These are phyloP conservation scores for Sandelia bainsii DNA, from an alignment of 2,797 vertebrate genomes.

Conservation along the genomic window DNA sequence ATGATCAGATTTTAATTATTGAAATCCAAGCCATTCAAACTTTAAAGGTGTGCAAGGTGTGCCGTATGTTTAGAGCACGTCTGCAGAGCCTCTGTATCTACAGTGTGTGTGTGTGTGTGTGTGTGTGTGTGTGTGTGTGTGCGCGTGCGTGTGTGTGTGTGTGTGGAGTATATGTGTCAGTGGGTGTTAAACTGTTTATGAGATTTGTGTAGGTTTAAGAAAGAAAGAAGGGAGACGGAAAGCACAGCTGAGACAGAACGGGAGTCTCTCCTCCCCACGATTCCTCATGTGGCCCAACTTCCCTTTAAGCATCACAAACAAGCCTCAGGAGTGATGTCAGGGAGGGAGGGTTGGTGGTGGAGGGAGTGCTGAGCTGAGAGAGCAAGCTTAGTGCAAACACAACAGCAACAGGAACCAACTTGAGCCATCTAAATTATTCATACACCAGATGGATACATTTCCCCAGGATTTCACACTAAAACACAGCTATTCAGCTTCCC, in stretches of 20 bases:
- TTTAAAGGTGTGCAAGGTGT: conserved; percentile 43
- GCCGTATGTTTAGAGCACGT: conserved; percentile 26
- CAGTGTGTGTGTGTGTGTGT: conserved; percentile 5
- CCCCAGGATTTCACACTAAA: conserved; percentile 90
- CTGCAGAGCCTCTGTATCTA: conserved; percentile 5
- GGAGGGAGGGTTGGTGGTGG: conserved; percentile 84
- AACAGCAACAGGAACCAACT: conserved; percentile 99
- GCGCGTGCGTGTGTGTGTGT: conserved; percentile 17
- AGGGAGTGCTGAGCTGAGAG: conserved; percentile 68
- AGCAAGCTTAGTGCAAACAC: conserved; percentile 88
- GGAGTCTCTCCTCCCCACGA: conserved; percentile 73
- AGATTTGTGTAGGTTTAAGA: conserved; percentile 51
- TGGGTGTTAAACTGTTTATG: conserved; percentile 63
- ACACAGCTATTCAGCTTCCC: conserved; percentile 73
- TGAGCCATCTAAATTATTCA: conserved; percentile 99
- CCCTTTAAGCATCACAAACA: conserved; percentile 88
- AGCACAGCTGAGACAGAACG: conserved; percentile 62
- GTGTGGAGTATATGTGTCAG: conserved; percentile 43
- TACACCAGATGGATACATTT: conserved; percentile 98
- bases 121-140: conserved; percentile 38
- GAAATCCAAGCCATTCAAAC: conserved; percentile 46
- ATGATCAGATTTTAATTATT: conserved; percentile 52
- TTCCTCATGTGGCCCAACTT: conserved; percentile 83
- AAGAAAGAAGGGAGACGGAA: conserved; percentile 50
- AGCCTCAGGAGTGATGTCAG: conserved; percentile 85